Percentiles rank a stretch among this genome's conserved stretches.
Evolutionary conservation across 1,140 invertebrate species (phyloP).

Genomic region (Drosophila lacertosa): DNA sequence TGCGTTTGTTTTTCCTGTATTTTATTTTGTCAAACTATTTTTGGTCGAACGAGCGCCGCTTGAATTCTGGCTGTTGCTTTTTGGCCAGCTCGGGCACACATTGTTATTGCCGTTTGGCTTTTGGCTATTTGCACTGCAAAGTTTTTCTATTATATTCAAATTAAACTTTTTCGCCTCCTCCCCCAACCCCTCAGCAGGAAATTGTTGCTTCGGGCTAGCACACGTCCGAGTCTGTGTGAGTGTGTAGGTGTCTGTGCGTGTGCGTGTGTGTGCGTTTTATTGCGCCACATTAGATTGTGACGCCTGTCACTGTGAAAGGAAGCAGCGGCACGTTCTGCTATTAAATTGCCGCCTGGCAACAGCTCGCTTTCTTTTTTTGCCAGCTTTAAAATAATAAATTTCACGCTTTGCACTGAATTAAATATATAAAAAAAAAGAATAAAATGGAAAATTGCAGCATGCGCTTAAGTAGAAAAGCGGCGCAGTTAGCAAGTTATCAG

Average conservation of each 20-base stretch:
- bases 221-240: neutral
- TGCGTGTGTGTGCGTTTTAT: conserved; percentile 2
- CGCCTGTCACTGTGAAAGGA: conserved; percentile 20
- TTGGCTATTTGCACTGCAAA: conserved; percentile 50
- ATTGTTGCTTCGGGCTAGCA: conserved; percentile 52
- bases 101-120: conserved; percentile 56
- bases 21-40: conserved; percentile 69
- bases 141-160: conserved; percentile 83
- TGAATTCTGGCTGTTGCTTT: conserved; percentile 55
- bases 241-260: neutral
- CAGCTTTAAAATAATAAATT: conserved; percentile 69
- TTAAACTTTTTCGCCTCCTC: conserved; percentile 69
- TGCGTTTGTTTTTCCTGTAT: conserved; percentile 22
- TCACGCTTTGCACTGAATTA: conserved; percentile 28
- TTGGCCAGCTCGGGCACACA: conserved; percentile 34
- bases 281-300: conserved; percentile 32
- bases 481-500: conserved; percentile 77
- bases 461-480: conserved; percentile 21
- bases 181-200: conserved; percentile 25
- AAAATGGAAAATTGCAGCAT: conserved; percentile 19
- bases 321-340: conserved; percentile 62
- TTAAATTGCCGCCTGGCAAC: conserved; percentile 52
- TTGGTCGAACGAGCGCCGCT: conserved; percentile 39
- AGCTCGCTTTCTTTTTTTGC: conserved; percentile 37
- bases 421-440: neutral